Evolutionary conservation across 2,888 invertebrate genomes (phyloP).

Genomic region (Lepidochitona cinerea): DNA sequence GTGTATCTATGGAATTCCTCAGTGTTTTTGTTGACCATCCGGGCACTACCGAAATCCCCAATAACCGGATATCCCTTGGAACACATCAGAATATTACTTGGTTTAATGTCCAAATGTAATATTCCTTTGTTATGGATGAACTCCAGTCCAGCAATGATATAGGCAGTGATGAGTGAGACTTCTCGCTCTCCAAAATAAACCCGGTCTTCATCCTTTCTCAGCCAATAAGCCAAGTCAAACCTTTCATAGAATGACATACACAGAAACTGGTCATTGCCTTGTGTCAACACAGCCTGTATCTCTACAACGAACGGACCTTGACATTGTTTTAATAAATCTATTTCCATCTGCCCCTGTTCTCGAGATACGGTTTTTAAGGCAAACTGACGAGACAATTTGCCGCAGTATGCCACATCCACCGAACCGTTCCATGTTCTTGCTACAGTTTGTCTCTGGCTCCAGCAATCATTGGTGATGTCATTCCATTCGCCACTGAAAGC

Average conservation of each 20-base stretch:
- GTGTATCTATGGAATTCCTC: background rate
- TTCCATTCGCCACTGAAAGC: too few species aligned
- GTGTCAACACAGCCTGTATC: background rate
- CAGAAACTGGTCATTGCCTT: background rate
- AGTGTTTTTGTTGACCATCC: background rate
- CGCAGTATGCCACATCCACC: too few species aligned
- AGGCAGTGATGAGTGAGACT: background rate
- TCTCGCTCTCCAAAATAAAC: background rate
- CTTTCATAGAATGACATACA: background rate
- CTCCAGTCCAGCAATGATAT: background rate
- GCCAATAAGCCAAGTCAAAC: background rate
- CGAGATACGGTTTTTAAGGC: too few species aligned
- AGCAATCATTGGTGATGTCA: too few species aligned
- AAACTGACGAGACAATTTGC: too few species aligned
- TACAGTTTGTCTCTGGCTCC: too few species aligned
- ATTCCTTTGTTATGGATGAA: background rate
- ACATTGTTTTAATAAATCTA: background rate
- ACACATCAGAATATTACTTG: background rate
- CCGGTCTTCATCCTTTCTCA: background rate
- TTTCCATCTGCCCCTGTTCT: too few species aligned
- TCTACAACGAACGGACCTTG: background rate
- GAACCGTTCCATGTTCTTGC: too few species aligned
- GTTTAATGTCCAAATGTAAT: slow-evolving; percentile 7
- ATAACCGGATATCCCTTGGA: background rate
- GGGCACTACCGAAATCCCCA: background rate